phyloP scores from a whole-genome alignment of 2,888 invertebrate genomes.

The Alcis repandata region DNA sequence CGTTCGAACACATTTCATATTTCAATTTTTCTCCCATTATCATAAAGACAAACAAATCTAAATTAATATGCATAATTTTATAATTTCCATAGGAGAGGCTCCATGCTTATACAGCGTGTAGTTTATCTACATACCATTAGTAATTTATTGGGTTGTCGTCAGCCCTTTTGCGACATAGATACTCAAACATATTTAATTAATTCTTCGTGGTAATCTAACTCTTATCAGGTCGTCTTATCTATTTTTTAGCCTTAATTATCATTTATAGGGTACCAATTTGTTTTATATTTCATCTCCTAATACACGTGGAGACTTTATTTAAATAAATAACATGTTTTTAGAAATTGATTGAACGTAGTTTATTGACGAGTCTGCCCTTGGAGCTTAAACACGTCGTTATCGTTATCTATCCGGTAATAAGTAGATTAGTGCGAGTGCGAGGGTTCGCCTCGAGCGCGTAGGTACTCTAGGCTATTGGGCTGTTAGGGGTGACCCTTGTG shows the following conservation, averaged over 20 bases:
- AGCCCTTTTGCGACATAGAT: conserved; percentile 11
- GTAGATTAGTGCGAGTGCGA: not conserved
- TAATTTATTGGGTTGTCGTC: conserved; percentile 20
- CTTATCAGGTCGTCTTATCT: conserved; percentile 8
- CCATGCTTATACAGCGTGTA: not conserved
- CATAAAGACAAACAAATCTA: conserved; percentile 5
- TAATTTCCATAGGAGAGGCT: not conserved
- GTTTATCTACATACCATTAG: conserved; percentile 10
- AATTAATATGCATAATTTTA: conserved; percentile 6
- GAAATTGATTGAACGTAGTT: not conserved
- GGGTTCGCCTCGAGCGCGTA: not conserved
- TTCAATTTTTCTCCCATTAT: conserved; percentile 1
- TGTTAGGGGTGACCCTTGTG: conserved; percentile 48
- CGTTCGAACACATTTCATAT: not conserved
- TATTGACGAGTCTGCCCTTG: conserved; percentile 6
- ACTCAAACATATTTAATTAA: conserved; percentile 16
- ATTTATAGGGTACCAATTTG: conserved; percentile 1
- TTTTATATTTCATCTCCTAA: not conserved
- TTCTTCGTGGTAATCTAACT: not conserved
- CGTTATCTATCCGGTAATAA: not conserved
- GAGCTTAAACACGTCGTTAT: not conserved
- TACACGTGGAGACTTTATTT: conserved; percentile 10
- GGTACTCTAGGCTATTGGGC: conserved; percentile 22
- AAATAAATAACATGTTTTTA: not conserved
- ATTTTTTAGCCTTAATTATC: conserved; percentile 4